Base-by-base conservation (phyloP, 1,140 invertebrate genomes). In the Anoplophora glabripennis region DNA sequence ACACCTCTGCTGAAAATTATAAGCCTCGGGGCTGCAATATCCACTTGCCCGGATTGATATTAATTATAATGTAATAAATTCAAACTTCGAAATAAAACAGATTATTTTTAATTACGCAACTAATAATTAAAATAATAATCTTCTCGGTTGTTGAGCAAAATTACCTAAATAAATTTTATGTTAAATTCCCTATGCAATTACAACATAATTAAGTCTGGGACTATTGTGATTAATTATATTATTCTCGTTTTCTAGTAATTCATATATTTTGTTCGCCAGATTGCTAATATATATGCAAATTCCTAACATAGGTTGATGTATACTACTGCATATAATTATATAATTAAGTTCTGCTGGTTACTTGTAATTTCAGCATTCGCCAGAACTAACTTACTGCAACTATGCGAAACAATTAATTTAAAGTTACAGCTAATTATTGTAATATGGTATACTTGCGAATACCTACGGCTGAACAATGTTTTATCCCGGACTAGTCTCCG, bases 51-150 rank as follows among this genome's bases (percentile, higher is more conserved):
- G 57, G 62, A 64, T 64, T 64, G 62, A 64, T 64, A 64, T 64
- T 64, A 64, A 64, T 64, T 64, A 64, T 58, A 59, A 56, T 47
- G 62, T 58, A 52, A 64, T 64, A 60, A 64, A 60, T 64, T 59
- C 53, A 60, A 47, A 45, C 33, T 60, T 58, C 53, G 52, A 61
- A 61, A 58, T 57, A 35, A 57, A 61, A 55, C 59, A 49, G 54
- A 56, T 44, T 55, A 49, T 61, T 47, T 41, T 54, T 53, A 51
- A 57, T 65, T 57, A 58, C 57, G 59, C 55, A 49, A 55, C 51
- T 64, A 53, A 62, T 65, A 59, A 65, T 62, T 65, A 61, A 65
- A 65, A 61, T 57, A 28, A 28, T 28, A 57, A 61, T 65, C 53
- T 53, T 55, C 63, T 49, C 55, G 45, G 53, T 54, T 62, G 61